A percentile compares a stretch with the other conserved stretches of the same genome.
These are phyloP conservation scores for Drosophila demipolita DNA, from an alignment of 2,888 invertebrate species.

Conservation along the genomic window DNA sequence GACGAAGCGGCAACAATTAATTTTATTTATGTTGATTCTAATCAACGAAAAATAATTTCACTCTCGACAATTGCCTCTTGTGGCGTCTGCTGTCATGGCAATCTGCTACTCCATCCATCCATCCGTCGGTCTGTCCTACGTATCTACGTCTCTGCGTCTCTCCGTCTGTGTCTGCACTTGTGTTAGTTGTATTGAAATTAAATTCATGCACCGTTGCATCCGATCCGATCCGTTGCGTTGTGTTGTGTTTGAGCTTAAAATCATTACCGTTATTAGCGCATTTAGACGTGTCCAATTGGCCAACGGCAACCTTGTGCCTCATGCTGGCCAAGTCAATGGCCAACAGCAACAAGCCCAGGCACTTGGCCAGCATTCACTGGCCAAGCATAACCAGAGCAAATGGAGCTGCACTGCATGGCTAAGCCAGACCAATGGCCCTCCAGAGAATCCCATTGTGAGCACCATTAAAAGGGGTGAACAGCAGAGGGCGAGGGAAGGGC, in stretches of 20 bases:
- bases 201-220: slow-evolving; percentile 58
- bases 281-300: slow-evolving; percentile 55
- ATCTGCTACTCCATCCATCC: slow-evolving; percentile 29
- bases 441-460: slow-evolving; percentile 46
- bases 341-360: slow-evolving; percentile 19
- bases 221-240: slow-evolving; percentile 37
- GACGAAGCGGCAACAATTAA: slow-evolving; percentile 76
- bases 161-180: slow-evolving; percentile 26
- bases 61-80: slow-evolving; percentile 43
- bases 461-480: slow-evolving; percentile 34
- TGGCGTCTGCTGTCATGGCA: slow-evolving; percentile 58
- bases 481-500: background rate
- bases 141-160: background rate
- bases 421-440: slow-evolving; percentile 43
- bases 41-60: slow-evolving; percentile 61
- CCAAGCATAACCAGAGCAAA: slow-evolving; percentile 45
- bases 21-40: slow-evolving; percentile 81
- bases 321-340: slow-evolving; percentile 25
- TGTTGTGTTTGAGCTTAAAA: slow-evolving; percentile 40
- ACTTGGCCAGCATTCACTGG: slow-evolving; percentile 18
- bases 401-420: slow-evolving; percentile 52
- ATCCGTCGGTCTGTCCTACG: background rate
- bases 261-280: slow-evolving; percentile 60
- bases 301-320: slow-evolving; percentile 15
- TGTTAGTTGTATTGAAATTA: slow-evolving; percentile 57